Percentiles rank a stretch among this genome's conserved stretches.
Conservation (phyloP, 2,888 invertebrate species). For the Eupelmus urozonus region DNA sequence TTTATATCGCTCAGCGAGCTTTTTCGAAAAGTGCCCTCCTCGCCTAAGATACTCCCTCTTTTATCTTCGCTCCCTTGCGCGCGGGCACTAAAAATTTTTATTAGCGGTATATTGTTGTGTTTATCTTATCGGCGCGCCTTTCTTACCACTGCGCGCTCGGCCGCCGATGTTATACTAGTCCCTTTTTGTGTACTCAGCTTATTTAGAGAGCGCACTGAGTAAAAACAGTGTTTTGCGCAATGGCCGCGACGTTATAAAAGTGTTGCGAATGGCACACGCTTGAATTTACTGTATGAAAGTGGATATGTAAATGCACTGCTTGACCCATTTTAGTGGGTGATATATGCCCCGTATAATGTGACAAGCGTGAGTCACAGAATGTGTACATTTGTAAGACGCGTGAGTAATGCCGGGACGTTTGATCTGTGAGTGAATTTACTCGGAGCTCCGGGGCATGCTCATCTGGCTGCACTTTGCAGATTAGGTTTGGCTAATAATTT, state of each 20-base stretch:
- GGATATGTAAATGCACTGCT: conserved; percentile 20
- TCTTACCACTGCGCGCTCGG: not conserved
- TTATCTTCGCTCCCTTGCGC: no score
- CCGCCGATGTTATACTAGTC: not conserved
- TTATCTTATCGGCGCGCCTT: conserved; percentile 6
- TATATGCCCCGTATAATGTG: not conserved
- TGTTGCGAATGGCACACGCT: not conserved
- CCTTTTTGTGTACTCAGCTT: not conserved
- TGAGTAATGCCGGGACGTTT: no score
- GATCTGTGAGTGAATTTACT: no score
- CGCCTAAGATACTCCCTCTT: no score
- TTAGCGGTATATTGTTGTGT: not conserved
- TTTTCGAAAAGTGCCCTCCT: no score
- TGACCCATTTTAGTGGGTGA: conserved; percentile 30
- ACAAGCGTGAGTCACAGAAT: conserved; percentile 18
- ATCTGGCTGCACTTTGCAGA: no score
- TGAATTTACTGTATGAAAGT: conserved; percentile 13
- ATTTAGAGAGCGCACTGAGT: conserved; percentile 5
- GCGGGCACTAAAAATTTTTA: conserved; percentile 13
- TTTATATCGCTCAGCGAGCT: not conserved
- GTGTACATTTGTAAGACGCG: no score
- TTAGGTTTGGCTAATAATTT: no score
- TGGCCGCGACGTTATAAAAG: no score
- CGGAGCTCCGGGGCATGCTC: no score
- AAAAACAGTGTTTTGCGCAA: conserved; percentile 2